Conservation (phyloP, 2,888 invertebrate genomes). For the Mycalesis mineus region DNA sequence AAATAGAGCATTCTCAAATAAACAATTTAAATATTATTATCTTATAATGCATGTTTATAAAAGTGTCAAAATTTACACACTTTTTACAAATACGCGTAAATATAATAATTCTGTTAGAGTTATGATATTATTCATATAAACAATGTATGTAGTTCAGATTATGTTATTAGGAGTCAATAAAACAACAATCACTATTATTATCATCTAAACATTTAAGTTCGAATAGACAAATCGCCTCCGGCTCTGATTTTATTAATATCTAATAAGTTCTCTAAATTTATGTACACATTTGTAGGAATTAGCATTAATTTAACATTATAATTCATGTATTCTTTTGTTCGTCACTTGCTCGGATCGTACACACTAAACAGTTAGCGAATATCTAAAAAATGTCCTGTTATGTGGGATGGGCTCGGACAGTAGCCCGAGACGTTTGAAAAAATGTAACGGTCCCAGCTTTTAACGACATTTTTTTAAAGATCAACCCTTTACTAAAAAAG, state of each 20-base stretch:
- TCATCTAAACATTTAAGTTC: slow-evolving; percentile 25
- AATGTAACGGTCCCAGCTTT: slow-evolving; percentile 62
- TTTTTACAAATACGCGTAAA: background rate
- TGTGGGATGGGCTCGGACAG: slow-evolving; percentile 47
- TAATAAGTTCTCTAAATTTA: slow-evolving; percentile 28
- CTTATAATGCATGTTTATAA: too few species aligned
- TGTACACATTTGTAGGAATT: slow-evolving; percentile 27
- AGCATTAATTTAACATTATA: slow-evolving; percentile 36
- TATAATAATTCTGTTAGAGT: background rate
- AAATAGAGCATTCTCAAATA: too few species aligned
- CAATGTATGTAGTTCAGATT: slow-evolving; percentile 1
- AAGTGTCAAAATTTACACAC: too few species aligned
- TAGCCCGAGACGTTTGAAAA: slow-evolving; percentile 49
- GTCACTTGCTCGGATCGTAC: slow-evolving; percentile 36
- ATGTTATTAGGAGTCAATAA: slow-evolving; percentile 25
- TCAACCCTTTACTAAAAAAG: slow-evolving; percentile 57
- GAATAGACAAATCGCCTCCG: slow-evolving; percentile 28
- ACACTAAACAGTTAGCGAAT: slow-evolving; percentile 48
- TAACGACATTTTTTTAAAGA: slow-evolving; percentile 58
- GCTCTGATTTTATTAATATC: slow-evolving; percentile 29
- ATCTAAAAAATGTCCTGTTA: slow-evolving; percentile 21
- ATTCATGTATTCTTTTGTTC: slow-evolving; percentile 36
- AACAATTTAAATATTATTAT: too few species aligned
- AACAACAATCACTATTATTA: slow-evolving; percentile 26
- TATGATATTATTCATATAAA: background rate